Conservation (phyloP, 1,140 invertebrate species). For the Lethocerus indicus region DNA sequence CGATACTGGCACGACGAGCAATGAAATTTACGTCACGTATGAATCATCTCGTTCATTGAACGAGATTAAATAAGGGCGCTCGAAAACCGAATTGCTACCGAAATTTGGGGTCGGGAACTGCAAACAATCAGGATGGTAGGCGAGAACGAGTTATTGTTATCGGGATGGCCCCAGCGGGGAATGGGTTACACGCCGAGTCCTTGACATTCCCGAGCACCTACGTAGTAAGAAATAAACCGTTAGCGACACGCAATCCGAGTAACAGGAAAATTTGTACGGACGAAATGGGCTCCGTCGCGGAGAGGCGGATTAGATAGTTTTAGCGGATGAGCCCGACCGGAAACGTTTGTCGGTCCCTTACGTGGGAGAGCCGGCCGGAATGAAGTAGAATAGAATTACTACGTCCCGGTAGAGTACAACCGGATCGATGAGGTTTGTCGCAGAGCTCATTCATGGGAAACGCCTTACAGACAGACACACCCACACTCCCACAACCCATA, state of each 20-base stretch:
- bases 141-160: too few species aligned
- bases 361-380: not conserved
- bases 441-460: constrained; percentile 14
- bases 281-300: too few species aligned
- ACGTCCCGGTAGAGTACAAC: constrained; percentile 14
- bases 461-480: constrained; percentile 12
- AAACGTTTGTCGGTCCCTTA: not conserved
- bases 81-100: too few species aligned
- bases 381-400: constrained; percentile 7
- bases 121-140: too few species aligned
- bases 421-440: constrained; percentile 10
- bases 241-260: too few species aligned
- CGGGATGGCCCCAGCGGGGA: too few species aligned
- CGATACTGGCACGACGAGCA: constrained; percentile 18
- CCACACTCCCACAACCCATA: too few species aligned
- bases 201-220: constrained; percentile 13
- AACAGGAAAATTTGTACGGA: too few species aligned
- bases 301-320: not conserved
- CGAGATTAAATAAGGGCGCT: too few species aligned
- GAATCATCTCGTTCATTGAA: constrained; percentile 14
- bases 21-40: constrained; percentile 15
- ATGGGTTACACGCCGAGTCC: too few species aligned
- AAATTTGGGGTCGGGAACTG: too few species aligned
- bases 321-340: not conserved
- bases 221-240: constrained; percentile 7